These are phyloP conservation scores for Mystacornis crossleyi DNA, from an alignment of 2,113 vertebrate species.

Conservation along the genomic window DNA sequence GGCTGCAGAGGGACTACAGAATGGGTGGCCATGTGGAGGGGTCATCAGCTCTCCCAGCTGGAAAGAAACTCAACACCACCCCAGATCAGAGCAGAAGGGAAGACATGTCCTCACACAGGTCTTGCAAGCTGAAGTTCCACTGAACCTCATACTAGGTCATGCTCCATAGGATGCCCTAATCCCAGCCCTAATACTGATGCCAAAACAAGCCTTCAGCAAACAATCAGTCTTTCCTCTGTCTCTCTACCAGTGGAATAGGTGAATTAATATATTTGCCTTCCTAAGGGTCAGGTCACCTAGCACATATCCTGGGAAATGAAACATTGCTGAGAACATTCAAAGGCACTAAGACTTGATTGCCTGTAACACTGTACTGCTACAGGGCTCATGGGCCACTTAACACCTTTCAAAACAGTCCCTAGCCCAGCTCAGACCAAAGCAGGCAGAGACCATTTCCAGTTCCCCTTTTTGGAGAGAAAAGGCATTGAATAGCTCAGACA, in stretches of 20 bases:
- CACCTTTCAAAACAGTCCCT: not conserved
- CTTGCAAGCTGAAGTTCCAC: not conserved
- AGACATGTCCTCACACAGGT: not conserved
- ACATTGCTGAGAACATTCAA: not conserved
- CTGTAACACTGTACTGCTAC: not conserved
- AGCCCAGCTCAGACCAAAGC: not conserved
- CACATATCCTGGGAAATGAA: not conserved
- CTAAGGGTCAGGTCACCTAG: not conserved
- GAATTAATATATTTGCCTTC: not conserved
- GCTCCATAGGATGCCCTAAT: fast-evolving
- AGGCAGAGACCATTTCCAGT: not conserved
- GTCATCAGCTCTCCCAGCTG: slow-evolving; percentile 1
- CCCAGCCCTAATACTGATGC: not conserved
- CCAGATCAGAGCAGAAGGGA: not conserved
- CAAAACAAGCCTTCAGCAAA: not conserved
- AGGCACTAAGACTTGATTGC: not conserved
- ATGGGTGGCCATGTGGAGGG: not conserved
- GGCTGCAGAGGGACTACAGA: not conserved
- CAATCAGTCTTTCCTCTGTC: not conserved
- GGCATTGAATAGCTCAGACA: not conserved
- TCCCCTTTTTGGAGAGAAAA: not conserved
- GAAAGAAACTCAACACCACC: not conserved
- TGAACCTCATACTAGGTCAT: not conserved
- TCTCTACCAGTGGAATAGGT: not conserved
- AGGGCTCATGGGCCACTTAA: not conserved